Evolutionary conservation across 2,113 vertebrate genomes (phyloP), one percentile per base, ranked within the genome.

Genomic region (Gracilinanus agilis): DNA sequence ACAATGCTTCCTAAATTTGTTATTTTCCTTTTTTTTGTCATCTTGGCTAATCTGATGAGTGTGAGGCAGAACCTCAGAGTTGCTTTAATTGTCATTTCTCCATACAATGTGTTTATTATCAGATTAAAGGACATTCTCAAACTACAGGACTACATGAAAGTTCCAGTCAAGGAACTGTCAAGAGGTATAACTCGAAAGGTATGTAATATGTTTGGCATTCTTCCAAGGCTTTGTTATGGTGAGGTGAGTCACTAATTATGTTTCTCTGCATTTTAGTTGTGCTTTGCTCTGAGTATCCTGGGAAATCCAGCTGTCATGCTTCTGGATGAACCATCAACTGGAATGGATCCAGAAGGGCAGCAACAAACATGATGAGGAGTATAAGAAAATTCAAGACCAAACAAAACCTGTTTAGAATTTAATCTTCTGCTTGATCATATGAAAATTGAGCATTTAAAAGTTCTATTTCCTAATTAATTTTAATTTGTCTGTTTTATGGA

Each of bases 311-410:
- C 97, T 0, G 98, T 99, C 23, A 98, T 99, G 91, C 98, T 99
- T 0, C 98, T 99, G 98, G 99, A 99, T 0, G 99, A 99, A 94
- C 99, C 99, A 0, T 99, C 99, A 0, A 98, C 97, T 0, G 99
- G 99, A 40, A 98, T 99, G 99, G 99, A 99, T 97, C 99, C 98
- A 0, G 99, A 99, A 93, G 99, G 99, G 11, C 99, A 99, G 97
- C 99, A 97, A 90, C 95, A 96, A 8, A 98, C 99, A 98, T 99
- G 99, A 99, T 99, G 97, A 99, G 99, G 61, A 89, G 27, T 12
- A 7, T 24, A 40, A 55, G 3, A 24, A 24, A 61, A 27, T 9
- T 61, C 56, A 61, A 75, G n/a, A 16, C 34, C 67, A 75, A 75
- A 75, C 4, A 75, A 75, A 75, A 16, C 13, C 67, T n/a, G 34